phyloP scores from a whole-genome alignment of 2,113 vertebrate species.

The Seriola aureovittata region DNA sequence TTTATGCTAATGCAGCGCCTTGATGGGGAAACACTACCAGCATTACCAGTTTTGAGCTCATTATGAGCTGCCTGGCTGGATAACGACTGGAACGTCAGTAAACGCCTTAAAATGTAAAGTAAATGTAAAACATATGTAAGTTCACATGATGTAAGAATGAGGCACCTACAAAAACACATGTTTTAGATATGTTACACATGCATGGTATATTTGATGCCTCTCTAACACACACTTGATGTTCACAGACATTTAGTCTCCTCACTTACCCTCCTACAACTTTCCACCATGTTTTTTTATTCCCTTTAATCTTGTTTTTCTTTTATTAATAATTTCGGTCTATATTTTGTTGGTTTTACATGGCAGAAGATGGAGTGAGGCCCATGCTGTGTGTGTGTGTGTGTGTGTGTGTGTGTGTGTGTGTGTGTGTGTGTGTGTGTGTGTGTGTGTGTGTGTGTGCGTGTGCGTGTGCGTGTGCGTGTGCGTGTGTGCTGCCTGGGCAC shows the following conservation, averaged over 20 bases:
- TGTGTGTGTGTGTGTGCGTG: constrained; percentile 5
- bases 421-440: constrained; percentile 29
- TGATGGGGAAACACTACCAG: neutral
- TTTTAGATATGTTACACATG: neutral
- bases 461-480: constrained; percentile 16
- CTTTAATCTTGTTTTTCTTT: constrained; percentile 17
- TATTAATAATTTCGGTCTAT: constrained; percentile 22
- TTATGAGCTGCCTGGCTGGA: constrained; percentile 4
- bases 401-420: constrained; percentile 9
- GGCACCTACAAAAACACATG: neutral
- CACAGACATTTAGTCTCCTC: neutral
- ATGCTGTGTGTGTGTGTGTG: constrained; percentile 33
- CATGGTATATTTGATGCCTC: too few species aligned
- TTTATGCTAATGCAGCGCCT: constrained; percentile 18
- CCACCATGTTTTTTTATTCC: neutral
- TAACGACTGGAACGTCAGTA: neutral
- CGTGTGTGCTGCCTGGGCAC: constrained; percentile 45
- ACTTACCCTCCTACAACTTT: neutral
- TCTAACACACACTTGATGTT: neutral
- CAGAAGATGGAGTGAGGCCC: constrained; percentile 33
- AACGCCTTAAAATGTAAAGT: neutral
- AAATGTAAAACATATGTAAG: neutral
- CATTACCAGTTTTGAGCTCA: neutral
- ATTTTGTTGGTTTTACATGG: constrained; percentile 39
- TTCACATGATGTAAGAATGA: neutral